These are phyloP conservation scores for Crotalus tigris DNA, from an alignment of 2,113 vertebrate genomes.

Conservation along the genomic window DNA sequence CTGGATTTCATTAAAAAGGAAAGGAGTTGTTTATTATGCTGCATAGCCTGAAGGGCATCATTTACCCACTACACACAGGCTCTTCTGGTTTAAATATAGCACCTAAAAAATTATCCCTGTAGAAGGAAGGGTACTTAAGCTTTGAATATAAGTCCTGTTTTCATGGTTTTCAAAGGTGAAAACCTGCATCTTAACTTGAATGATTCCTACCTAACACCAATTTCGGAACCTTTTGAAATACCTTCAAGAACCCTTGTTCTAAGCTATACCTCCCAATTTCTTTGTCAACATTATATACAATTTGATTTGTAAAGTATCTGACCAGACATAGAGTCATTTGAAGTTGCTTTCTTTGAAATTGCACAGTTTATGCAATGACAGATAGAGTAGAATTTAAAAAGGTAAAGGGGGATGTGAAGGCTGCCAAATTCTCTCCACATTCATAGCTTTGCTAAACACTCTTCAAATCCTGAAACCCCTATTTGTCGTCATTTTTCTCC, in stretches of 20 bases:
- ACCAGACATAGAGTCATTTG: neutral
- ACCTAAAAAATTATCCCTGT: neutral
- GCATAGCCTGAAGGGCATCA: neutral
- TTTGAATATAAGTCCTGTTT: neutral
- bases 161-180: neutral
- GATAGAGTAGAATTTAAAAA: neutral
- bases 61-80: neutral
- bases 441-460: neutral
- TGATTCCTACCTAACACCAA: neutral
- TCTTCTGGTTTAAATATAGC: slow-evolving; percentile 6
- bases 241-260: neutral
- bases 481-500: neutral
- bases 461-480: neutral
- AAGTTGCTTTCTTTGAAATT: neutral
- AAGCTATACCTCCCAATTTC: neutral
- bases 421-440: neutral
- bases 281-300: neutral
- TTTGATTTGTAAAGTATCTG: neutral
- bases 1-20: slow-evolving; percentile 17
- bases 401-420: neutral
- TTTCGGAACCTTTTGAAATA: neutral
- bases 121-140: neutral
- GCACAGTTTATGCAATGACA: neutral
- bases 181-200: neutral
- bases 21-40: neutral